Evolutionary conservation across 2,797 vertebrate genomes (phyloP).

Genomic region (Erethizon dorsatum): DNA sequence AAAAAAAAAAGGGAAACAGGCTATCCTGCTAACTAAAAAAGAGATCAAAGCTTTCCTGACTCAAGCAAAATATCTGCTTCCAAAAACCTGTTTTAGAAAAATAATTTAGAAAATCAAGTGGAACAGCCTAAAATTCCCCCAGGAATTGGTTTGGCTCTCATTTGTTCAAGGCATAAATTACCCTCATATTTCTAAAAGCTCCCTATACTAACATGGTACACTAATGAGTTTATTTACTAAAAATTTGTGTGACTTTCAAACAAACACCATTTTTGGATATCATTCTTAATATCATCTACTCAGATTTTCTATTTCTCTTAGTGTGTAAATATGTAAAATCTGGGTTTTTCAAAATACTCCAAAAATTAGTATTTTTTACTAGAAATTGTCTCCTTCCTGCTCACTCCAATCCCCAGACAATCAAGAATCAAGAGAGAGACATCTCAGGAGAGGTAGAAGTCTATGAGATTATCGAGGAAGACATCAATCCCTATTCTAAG

Average conservation of each 20-base stretch:
- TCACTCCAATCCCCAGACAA: slow-evolving; percentile 5
- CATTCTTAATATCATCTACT: not conserved
- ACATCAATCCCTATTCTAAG: not conserved
- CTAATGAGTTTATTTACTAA: slow-evolving; percentile 26
- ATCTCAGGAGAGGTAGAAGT: not conserved
- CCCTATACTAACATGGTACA: slow-evolving; percentile 21
- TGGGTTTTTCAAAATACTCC: slow-evolving; percentile 46
- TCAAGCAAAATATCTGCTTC: slow-evolving; percentile 54
- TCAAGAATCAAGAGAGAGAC: slow-evolving; percentile 32
- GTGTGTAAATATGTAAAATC: not conserved
- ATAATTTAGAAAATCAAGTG: slow-evolving; percentile 71
- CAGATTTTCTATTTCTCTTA: slow-evolving; percentile 28
- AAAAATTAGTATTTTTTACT: slow-evolving; percentile 41
- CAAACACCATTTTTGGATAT: not conserved
- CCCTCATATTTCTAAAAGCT: slow-evolving; percentile 10
- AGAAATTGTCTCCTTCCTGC: slow-evolving; percentile 10
- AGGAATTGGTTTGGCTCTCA: slow-evolving; percentile 35
- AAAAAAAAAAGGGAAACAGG: slow-evolving; percentile 26
- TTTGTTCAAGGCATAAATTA: not conserved
- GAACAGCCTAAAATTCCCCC: slow-evolving; percentile 55
- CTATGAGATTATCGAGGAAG: not conserved
- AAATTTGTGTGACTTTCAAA: slow-evolving; percentile 13
- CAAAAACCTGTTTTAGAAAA: slow-evolving; percentile 69
- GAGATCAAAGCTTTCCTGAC: slow-evolving; percentile 63
- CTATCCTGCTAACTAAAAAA: slow-evolving; percentile 16